Conservation (phyloP, 2,888 invertebrate species). For the Drosophila mercatorum region DNA sequence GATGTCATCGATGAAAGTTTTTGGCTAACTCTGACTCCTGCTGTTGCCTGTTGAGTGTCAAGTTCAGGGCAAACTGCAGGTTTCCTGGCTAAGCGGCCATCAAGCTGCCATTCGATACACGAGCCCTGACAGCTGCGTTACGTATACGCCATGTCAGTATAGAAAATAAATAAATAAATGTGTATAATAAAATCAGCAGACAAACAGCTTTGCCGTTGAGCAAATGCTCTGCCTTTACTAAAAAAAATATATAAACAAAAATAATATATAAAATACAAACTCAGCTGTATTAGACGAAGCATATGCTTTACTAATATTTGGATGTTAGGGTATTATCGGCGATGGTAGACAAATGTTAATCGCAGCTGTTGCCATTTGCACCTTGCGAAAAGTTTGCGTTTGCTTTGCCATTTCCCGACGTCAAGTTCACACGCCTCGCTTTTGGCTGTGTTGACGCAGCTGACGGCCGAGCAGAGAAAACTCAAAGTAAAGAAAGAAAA, state of each 20-base stretch:
- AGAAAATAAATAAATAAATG: neutral
- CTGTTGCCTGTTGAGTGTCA: constrained; percentile 46
- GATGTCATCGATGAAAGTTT: constrained; percentile 59
- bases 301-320: neutral
- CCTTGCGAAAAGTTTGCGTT: constrained; percentile 56
- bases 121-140: constrained; percentile 48
- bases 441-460: constrained; percentile 58
- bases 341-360: constrained; percentile 3
- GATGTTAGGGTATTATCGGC: constrained; percentile 8
- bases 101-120: constrained; percentile 45
- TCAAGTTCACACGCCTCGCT: constrained; percentile 54
- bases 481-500: constrained; percentile 3
- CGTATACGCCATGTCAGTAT: constrained; percentile 28
- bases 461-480: constrained; percentile 29
- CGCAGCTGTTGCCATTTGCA: constrained; percentile 58
- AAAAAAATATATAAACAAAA: neutral
- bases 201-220: neutral
- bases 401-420: constrained; percentile 39
- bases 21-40: neutral
- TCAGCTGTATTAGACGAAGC: too few relatives aligned
- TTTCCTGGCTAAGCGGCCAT: constrained; percentile 54
- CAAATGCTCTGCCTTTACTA: neutral
- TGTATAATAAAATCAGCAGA: neutral
- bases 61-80: constrained; percentile 54
- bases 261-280: neutral